phyloP scores from a whole-genome alignment of 1,140 invertebrate genomes.

The Papilio machaon region DNA sequence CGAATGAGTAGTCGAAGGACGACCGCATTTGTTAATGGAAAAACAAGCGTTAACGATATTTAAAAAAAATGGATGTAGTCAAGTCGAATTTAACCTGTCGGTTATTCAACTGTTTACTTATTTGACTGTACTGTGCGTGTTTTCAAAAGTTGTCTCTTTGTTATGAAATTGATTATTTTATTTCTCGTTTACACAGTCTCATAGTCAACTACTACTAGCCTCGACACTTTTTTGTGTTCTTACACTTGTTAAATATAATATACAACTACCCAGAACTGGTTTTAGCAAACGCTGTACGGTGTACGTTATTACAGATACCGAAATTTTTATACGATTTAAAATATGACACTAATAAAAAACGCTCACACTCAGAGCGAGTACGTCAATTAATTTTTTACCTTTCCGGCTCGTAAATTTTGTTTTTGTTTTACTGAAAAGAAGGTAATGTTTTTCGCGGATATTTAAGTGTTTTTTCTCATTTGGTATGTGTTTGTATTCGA shows the following conservation, averaged over 20 bases:
- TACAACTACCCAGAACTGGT: not conserved
- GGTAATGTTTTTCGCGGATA: no score
- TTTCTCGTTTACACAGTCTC: not conserved
- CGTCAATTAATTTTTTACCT: not conserved
- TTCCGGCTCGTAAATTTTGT: not conserved
- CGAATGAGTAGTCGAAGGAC: not conserved
- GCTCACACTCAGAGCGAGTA: not conserved
- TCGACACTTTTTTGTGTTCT: not conserved
- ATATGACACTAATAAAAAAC: not conserved
- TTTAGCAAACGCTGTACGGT: not conserved
- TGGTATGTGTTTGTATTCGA: no score
- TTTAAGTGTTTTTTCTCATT: no score
- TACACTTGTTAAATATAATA: constrained; percentile 2
- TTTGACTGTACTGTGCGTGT: not conserved
- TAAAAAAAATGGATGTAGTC: not conserved
- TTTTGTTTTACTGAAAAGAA: no score
- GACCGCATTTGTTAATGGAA: not conserved
- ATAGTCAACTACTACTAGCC: not conserved
- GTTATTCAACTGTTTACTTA: not conserved
- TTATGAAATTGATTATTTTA: not conserved
- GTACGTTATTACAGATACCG: not conserved
- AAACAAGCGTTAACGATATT: not conserved
- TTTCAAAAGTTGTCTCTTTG: not conserved
- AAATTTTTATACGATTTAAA: not conserved
- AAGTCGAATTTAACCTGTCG: not conserved